Base-by-base conservation (phyloP, 2,113 vertebrate genomes). In the Albula goreensis region DNA sequence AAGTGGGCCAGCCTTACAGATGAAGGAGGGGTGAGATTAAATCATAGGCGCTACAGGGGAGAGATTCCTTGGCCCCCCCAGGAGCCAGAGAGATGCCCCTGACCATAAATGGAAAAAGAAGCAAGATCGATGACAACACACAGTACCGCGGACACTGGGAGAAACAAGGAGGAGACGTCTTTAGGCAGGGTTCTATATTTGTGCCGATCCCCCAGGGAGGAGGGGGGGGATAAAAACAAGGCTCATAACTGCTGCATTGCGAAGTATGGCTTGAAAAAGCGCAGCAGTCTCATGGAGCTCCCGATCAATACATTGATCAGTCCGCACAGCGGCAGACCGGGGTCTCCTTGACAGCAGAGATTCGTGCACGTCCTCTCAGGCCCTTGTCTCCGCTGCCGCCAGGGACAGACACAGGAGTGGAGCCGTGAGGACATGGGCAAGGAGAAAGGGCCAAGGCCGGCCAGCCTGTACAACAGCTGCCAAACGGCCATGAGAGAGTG, bases 151-250 rank as follows among this genome's bases (percentile, higher is more conserved):
- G 17, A 22, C 19, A 31, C 70, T 15, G 60, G 70, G 70, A 74
- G 22, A 74, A 74, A 9, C 22, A 11, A 10, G 70, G 70, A 66
- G 22, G 60, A 66, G 60, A 66, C 60, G 60, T 15, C 70, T 74
- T 74, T 74, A 74, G n/a, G 70, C 70, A 25, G n/a, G 70, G 70
- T 41, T 31, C 70, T 74, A 74, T 74, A 74, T 74, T 74, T 74
- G 8, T 74, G 22, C 70, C 22, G 22, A 22, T 74, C 70, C 70
- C 70, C n/a, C 10, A n/a, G 70, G 70, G 8, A 9, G 70, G 63
- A 3, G 19, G n/a, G 22, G 22, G 70, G 70, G 10, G 10, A 10
- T 2, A 31, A n/a, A 74, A 74, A 74, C n/a, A 74, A 31, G 70
- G 5, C 70, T 74, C 70, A 31, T 31, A 74, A 74, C 70, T 31